Conservation (phyloP, 2,888 invertebrate species). For the Hyles lineata region DNA sequence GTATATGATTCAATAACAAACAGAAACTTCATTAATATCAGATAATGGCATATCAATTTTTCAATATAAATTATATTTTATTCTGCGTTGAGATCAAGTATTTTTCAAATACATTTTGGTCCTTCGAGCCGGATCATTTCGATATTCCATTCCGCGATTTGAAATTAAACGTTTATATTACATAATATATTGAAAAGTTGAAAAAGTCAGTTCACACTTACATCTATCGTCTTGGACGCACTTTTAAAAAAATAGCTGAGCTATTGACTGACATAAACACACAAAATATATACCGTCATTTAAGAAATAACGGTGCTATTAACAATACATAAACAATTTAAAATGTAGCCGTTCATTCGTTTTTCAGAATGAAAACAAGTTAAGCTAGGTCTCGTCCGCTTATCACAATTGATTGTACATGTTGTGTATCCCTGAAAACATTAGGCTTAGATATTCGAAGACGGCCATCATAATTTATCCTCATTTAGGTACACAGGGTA, state of each 20-base stretch:
- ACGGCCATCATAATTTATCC: no score
- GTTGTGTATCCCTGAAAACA: no score
- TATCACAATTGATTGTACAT: no score
- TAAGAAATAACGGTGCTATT: not conserved
- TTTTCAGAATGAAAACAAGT: no score
- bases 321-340: not conserved
- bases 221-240: constrained; percentile 71
- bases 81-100: constrained; percentile 55
- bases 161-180: constrained; percentile 24
- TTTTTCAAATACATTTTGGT: constrained; percentile 53
- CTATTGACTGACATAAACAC: constrained; percentile 45
- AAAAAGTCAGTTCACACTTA: constrained; percentile 29
- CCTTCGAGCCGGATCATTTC: constrained; percentile 55
- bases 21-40: constrained; percentile 24
- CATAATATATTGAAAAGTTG: constrained; percentile 6
- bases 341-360: not conserved
- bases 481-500: no score
- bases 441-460: no score
- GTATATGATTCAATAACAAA: constrained; percentile 20
- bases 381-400: no score
- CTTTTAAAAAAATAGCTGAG: constrained; percentile 48
- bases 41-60: constrained; percentile 20
- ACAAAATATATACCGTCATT: not conserved
- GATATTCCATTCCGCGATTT: constrained; percentile 21
- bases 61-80: constrained; percentile 25